Evolutionary conservation across 2,888 invertebrate genomes (phyloP), one percentile per base, ranked within the genome.

Genomic region (Dinocampus coccinellae): DNA sequence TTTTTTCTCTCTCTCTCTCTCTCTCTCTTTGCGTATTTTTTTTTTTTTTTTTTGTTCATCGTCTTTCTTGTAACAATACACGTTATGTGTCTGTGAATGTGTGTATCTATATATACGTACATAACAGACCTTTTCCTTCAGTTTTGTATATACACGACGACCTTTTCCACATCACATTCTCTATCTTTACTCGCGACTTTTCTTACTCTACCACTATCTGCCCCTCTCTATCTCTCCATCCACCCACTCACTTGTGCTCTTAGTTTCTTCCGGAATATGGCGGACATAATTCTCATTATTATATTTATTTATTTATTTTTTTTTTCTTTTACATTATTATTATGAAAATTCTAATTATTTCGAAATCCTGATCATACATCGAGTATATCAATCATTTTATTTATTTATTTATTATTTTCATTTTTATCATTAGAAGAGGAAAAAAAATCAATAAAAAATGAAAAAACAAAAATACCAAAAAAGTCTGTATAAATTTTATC

Each of bases 191-290:
- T 47, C 4, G 47, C 16, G n/a, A 47, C 47, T 47, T 47, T 47
- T 47, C 16, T 16, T 47, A 3, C 20, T 47, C 47, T 16, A 61
- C 52, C 34, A 72, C 69, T 53, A 61, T 58, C 57, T 24, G 9
- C 36, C 47, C 24, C 34, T 64, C 58, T 57, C 64, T 36, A 71
- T 33, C 33, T 52, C 24, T 24, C 13, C 24, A 36, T 22, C n/a
- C 33, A 53, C 29, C 33, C 22, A 20, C 58, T 64, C 29, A 34
- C 29, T 67, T 24, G n/a, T n/a, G 62, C 39, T 47, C 53, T 24
- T 61, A 73, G 52, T 65, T 65, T 65, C 65, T 61, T 68, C 68
- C 61, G 60, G 68, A 61, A 60, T 6, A 65, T 33, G 22, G 33
- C 52, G 9, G 39, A 26, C 24, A 39, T 13, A 3, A 65, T 34